Base-by-base conservation (phyloP, 2,888 invertebrate species). In the Synergus gifuensis region DNA sequence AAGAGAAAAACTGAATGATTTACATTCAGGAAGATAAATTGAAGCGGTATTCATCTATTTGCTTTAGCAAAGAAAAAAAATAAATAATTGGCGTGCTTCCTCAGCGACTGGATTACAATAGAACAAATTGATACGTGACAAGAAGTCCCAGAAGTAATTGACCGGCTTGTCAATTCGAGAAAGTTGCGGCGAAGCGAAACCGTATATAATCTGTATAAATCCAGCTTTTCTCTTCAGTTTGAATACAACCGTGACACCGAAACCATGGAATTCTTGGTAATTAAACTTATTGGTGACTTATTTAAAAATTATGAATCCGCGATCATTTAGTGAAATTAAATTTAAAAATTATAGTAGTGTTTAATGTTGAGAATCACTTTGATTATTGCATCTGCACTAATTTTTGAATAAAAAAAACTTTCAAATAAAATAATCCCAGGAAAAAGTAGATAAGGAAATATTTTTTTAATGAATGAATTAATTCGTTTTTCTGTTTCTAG, bases 121-220 rank as follows among this genome's bases (percentile, higher is more conserved):
- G 66, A 66, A 81, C 36, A 73, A 58, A 54, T 81, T 82, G 84
- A 83, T 81, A 67, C 69, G 63, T 49, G 44, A 77, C 63, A 79
- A 86, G 82, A 84, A 85, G 60, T 81, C 44, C 76, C 73, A 77
- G 83, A 83, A 83, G 79, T 86, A 85, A 86, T 86, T 81, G 84
- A 54, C 62, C 63, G 12, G 49, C 16, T 54, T 62, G 63, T 63
- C 18, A 46, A 64, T 11, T 49, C 83, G 88, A 88, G 91, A 91
- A 90, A 91, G 90, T 87, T 87, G 86, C 83, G 86, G 85, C 85
- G 84, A 85, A 86, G 83, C 86, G 85, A 87, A 87, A 87, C 85
- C 82, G 85, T 91, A 91, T 91, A 91, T 89, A 91, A 90, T 86
- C 18, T 82, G 80, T 28, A 69, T 67, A 77, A 73, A 60, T 14